phyloP scores from a whole-genome alignment of 2,888 invertebrate genomes.

The Congeria kusceri region DNA sequence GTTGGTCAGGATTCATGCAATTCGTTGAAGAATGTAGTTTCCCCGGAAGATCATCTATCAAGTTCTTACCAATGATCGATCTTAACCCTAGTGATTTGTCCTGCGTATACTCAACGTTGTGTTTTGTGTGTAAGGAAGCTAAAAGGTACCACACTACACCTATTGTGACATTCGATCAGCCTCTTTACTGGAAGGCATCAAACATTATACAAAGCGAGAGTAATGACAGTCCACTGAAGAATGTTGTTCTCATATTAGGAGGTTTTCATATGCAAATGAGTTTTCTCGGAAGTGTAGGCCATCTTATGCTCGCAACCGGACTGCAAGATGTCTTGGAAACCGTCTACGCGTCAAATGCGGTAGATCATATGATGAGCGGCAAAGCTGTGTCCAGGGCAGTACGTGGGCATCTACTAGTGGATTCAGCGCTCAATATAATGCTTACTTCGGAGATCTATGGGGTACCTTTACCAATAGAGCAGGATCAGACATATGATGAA shows the following conservation, averaged over 20 bases:
- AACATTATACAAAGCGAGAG: slow-evolving; percentile 18
- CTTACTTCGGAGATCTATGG: background rate
- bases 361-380: slow-evolving; percentile 60
- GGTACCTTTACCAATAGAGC: background rate
- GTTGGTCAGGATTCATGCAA: slow-evolving; percentile 34
- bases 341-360: slow-evolving; percentile 62
- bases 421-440: slow-evolving; percentile 14
- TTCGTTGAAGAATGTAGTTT: slow-evolving; percentile 26
- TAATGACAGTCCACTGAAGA: slow-evolving; percentile 23
- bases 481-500: background rate
- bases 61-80: slow-evolving; percentile 60
- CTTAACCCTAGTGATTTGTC: slow-evolving; percentile 51
- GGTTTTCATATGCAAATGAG: slow-evolving; percentile 58
- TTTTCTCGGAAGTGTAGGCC: slow-evolving; percentile 68
- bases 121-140: slow-evolving; percentile 36
- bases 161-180: slow-evolving; percentile 51
- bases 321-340: slow-evolving; percentile 60
- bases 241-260: slow-evolving; percentile 41
- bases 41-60: slow-evolving; percentile 46
- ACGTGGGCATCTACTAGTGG: slow-evolving; percentile 59
- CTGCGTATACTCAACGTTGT: slow-evolving; percentile 56
- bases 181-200: slow-evolving; percentile 49
- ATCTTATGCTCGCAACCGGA: slow-evolving; percentile 60
- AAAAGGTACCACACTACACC: slow-evolving; percentile 29
- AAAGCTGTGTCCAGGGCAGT: slow-evolving; percentile 61